These are phyloP conservation scores for Neotragus moschatus DNA, from an alignment of 2,113 vertebrate species.

Conservation along the genomic window DNA sequence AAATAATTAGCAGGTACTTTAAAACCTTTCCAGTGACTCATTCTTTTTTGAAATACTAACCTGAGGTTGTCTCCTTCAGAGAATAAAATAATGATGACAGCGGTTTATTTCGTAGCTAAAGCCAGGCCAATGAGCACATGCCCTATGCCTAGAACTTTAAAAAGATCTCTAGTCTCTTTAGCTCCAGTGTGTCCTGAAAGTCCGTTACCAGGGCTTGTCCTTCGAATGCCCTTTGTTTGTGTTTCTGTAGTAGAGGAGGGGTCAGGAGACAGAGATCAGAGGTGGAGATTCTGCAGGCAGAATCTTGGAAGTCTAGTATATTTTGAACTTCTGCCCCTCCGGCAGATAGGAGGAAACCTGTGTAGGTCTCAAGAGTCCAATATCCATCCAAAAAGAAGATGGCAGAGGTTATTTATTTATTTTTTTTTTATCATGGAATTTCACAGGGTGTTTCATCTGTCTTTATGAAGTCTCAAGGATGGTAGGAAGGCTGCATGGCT, in stretches of 20 bases:
- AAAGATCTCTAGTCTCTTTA: neutral
- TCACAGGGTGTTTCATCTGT: neutral
- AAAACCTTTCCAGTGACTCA: conserved; percentile 65
- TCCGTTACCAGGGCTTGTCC: neutral
- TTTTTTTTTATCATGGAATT: neutral
- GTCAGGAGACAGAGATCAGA: neutral
- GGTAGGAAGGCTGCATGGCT: neutral
- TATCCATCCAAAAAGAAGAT: neutral
- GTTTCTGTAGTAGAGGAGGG: neutral
- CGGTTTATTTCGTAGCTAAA: conserved; percentile 66
- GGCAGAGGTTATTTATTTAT: neutral
- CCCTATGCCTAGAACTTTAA: conserved; percentile 39
- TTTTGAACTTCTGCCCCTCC: neutral
- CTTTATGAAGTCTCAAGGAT: neutral
- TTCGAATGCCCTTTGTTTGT: neutral
- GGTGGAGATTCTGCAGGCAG: neutral
- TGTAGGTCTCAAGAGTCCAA: neutral
- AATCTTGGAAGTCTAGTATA: neutral
- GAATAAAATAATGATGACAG: conserved; percentile 72
- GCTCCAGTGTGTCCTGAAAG: conserved; percentile 3
- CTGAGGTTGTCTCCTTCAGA: conserved; percentile 65
- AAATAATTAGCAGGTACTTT: conserved; percentile 73
- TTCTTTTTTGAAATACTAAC: conserved; percentile 74
- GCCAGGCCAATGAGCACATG: conserved; percentile 57
- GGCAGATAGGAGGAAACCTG: neutral